Base-by-base conservation (phyloP, 1,140 invertebrate species). In the Drosophila paulistorum region DNA sequence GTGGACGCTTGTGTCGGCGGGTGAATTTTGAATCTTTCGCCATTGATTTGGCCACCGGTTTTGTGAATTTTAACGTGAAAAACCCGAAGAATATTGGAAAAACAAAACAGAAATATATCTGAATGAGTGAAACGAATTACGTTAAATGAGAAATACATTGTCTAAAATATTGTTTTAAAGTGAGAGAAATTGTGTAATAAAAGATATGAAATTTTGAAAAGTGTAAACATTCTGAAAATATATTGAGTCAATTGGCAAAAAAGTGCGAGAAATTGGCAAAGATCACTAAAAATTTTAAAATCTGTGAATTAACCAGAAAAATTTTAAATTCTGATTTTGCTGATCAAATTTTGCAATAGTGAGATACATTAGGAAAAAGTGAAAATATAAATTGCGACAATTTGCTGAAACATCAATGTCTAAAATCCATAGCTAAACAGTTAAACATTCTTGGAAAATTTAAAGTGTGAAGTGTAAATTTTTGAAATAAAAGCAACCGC, bases 61-160 rank as follows among this genome's bases (percentile, higher is more conserved):
- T 51, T 7, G 30, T 51, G 17, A 23, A 51, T 23, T 68, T 26
- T 13, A 54, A 13, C 54, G 62, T 63, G 23, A 57, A 57, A 65
- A 23, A 17, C 17, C 14, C 0, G 9, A 65, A 65, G 65, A 14
- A 30, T 7, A 14, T n/a, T 37, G 0, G 30, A 7, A 37, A 17
- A 10, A n/a, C 6, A 6, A 54, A 54, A 33, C 20, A 7, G 2
- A 41, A 7, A 41, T 42, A 42, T 7, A 2, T 41, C 14, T 26
- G 1, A 17, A 20, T 7, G 2, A 54, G 33, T 54, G 23, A 7
- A 37, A 17, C 14, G 7, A 45, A 20, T 17, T 48, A 48, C 45
- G 7, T 48, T 48, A n/a, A 63, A n/a, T 57, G 35, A 0, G 2
- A 39, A 20, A 37, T 26, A 23, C n/a, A 48, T 17, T 26, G 13